These are phyloP conservation scores for Ianthella basta DNA, from an alignment of 37 sponge, comb jelly and placozoan genomes.

Conservation along the genomic window DNA sequence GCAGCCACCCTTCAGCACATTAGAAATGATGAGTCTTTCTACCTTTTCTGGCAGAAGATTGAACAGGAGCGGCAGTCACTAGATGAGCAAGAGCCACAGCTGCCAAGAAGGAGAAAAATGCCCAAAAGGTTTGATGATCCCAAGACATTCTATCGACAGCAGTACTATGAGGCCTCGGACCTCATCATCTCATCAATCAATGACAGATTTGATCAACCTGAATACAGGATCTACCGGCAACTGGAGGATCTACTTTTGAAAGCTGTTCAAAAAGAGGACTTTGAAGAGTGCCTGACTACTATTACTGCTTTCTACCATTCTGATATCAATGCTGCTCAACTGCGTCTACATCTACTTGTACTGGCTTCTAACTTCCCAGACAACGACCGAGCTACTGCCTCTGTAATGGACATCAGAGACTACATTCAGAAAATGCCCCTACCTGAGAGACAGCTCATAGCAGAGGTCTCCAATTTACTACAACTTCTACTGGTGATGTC, in stretches of 20 bases:
- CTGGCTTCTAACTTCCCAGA: conserved; percentile 25
- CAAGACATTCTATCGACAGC: conserved; percentile 16
- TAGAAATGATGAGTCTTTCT: conserved; percentile 9
- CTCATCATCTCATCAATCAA: background rate
- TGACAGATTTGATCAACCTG: conserved; percentile 29
- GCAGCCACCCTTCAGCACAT: conserved; percentile 18
- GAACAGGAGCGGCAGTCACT: conserved; percentile 19
- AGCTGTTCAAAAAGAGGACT: background rate
- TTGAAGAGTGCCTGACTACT: background rate
- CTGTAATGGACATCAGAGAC: background rate
- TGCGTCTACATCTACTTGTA: background rate
- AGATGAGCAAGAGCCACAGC: conserved; percentile 8
- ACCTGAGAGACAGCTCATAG: background rate
- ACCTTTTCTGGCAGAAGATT: conserved; percentile 29
- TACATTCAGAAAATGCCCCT: background rate
- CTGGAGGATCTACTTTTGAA: conserved; percentile 29
- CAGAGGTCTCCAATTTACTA: conserved; percentile 28
- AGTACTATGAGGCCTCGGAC: conserved; percentile 24
- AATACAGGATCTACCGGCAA: background rate
- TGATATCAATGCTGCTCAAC: conserved; percentile 2
- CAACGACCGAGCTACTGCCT: background rate
- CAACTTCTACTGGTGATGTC: conserved; percentile 44
- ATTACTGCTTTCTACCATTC: conserved; percentile 17
- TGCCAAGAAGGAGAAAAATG: conserved; percentile 18
- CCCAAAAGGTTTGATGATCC: conserved; percentile 11